phyloP scores from a whole-genome alignment of 2,888 invertebrate species.

The Eledona agricola region DNA sequence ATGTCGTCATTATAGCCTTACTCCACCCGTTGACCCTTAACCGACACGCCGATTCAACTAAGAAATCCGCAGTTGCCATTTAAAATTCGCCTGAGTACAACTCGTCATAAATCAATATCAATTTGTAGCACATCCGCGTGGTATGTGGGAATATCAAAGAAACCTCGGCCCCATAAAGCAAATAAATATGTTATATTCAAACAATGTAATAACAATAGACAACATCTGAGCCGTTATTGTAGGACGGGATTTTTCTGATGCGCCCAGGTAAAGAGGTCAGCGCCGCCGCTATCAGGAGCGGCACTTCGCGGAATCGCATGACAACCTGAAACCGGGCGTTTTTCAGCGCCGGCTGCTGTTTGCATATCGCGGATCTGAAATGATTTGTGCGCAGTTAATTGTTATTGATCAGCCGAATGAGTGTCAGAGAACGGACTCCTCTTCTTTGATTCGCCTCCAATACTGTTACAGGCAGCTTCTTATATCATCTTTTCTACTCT shows the following conservation, averaged over 20 bases:
- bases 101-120: conserved; percentile 52
- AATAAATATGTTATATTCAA: conserved; percentile 52
- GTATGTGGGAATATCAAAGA: conserved; percentile 55
- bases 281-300: conserved; percentile 54
- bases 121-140: conserved; percentile 54
- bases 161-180: conserved; percentile 47
- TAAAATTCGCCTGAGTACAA: conserved; percentile 43
- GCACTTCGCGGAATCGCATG: conserved; percentile 47
- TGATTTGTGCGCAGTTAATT: too few species aligned
- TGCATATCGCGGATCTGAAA: too few species aligned
- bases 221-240: conserved; percentile 43
- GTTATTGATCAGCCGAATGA: too few species aligned
- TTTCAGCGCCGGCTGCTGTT: too few species aligned
- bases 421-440: too few species aligned
- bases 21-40: conserved; percentile 41
- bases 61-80: conserved; percentile 36
- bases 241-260: conserved; percentile 51
- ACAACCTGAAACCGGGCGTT: background rate
- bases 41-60: conserved; percentile 33
- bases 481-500: too few species aligned
- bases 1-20: conserved; percentile 33
- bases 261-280: conserved; percentile 49
- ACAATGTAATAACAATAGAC: conserved; percentile 53
- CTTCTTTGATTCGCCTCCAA: too few species aligned
- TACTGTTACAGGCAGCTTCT: too few species aligned